phyloP scores from a whole-genome alignment of 2,888 invertebrate species.

The Aphidoletes aphidimyza region DNA sequence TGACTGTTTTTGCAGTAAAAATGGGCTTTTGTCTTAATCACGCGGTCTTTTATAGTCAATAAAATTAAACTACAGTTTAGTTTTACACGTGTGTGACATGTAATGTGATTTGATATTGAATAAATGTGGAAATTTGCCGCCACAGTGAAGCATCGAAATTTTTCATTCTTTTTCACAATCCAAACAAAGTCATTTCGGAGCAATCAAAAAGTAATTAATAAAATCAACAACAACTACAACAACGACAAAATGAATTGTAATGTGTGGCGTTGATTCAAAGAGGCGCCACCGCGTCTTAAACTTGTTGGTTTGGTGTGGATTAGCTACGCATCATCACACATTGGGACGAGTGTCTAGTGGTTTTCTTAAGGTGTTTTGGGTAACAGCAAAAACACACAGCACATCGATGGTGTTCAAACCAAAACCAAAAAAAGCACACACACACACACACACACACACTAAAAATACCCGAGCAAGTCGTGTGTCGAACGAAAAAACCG shows the following conservation, averaged over 20 bases:
- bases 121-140: background rate
- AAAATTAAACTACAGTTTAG: background rate
- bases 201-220: conserved; percentile 53
- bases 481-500: background rate
- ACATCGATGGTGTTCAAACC: no score
- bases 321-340: conserved; percentile 54
- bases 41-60: background rate
- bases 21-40: no score
- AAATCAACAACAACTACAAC: conserved; percentile 16
- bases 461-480: no score
- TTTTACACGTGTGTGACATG: background rate
- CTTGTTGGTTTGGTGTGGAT: conserved; percentile 28
- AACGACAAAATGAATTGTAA: background rate
- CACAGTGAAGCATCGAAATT: background rate
- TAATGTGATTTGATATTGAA: background rate
- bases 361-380: background rate
- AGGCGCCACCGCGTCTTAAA: conserved; percentile 56
- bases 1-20: no score
- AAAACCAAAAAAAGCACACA: no score
- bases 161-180: background rate
- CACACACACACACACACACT: no score
- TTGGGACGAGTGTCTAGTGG: background rate
- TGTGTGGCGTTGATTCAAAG: conserved; percentile 52
- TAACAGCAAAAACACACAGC: background rate
- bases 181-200: conserved; percentile 45